phyloP scores from a whole-genome alignment of 2,797 vertebrate genomes.

The Acropternis orthonyx region DNA sequence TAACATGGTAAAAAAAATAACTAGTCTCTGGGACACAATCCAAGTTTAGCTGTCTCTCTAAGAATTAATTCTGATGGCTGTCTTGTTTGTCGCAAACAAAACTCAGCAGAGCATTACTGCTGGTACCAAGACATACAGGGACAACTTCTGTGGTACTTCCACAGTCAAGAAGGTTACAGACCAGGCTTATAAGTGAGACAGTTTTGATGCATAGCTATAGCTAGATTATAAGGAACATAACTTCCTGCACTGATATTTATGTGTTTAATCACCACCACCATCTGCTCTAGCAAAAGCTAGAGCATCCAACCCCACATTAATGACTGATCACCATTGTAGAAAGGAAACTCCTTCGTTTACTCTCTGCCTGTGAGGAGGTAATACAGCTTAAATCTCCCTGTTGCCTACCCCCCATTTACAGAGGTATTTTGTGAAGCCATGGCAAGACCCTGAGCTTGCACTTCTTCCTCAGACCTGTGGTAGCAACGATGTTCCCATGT shows the following conservation, averaged over 20 bases:
- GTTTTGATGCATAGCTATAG: neutral
- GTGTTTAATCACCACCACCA: neutral
- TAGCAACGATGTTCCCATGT: neutral
- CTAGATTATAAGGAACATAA: neutral
- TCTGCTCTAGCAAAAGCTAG: neutral
- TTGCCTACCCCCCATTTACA: neutral
- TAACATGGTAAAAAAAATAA: neutral
- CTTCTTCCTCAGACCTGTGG: neutral
- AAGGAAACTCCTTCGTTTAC: neutral
- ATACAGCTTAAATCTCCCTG: neutral
- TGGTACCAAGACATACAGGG: neutral
- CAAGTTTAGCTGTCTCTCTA: neutral
- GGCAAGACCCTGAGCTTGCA: neutral
- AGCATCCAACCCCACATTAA: neutral
- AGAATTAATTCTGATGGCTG: neutral
- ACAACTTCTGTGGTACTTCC: neutral
- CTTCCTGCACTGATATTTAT: neutral
- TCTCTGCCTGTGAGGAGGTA: neutral
- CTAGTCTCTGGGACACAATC: neutral
- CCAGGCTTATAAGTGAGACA: neutral
- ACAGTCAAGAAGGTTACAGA: neutral
- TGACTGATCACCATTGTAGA: neutral
- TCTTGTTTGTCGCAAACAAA: neutral
- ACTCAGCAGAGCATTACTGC: neutral
- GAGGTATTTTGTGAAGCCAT: neutral